Evolutionary conservation across 2,113 vertebrate genomes (phyloP).

Genomic region (Salvator merianae): DNA sequence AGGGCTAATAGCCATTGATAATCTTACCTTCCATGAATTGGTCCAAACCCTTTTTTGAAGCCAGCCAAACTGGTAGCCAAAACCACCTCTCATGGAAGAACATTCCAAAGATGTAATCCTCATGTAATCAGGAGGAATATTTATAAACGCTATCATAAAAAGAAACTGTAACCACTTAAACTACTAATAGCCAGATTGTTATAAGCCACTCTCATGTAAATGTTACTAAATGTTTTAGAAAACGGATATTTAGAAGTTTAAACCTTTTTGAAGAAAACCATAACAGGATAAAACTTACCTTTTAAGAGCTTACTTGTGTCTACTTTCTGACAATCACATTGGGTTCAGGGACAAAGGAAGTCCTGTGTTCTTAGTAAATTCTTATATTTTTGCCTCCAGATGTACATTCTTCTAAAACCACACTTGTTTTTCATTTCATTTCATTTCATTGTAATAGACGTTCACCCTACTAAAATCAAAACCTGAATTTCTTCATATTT

Average conservation of each 20-base stretch:
- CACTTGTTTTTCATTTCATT: slow-evolving; percentile 41
- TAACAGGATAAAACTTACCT: neutral
- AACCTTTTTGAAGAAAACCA: slow-evolving; percentile 2
- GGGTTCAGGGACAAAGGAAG: slow-evolving; percentile 52
- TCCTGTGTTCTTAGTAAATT: slow-evolving; percentile 56
- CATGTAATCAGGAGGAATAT: no score
- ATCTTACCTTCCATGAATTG: no score
- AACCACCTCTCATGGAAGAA: no score
- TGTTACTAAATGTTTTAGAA: no score
- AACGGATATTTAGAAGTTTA: slow-evolving; percentile 56
- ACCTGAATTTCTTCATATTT: neutral
- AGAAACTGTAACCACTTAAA: no score
- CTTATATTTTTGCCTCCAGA: slow-evolving; percentile 46
- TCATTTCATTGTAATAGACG: neutral
- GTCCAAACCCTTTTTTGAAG: no score
- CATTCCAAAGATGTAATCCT: no score
- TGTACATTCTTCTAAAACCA: slow-evolving; percentile 44
- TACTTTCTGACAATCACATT: slow-evolving; percentile 44
- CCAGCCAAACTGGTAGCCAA: no score
- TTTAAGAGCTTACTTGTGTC: slow-evolving; percentile 53
- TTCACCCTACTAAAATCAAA: neutral
- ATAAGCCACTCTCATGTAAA: neutral
- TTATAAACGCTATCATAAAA: no score
- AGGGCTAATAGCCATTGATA: no score
- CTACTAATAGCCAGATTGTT: slow-evolving; percentile 36